phyloP scores from a whole-genome alignment of 1,140 invertebrate species.

The Lerema accius region DNA sequence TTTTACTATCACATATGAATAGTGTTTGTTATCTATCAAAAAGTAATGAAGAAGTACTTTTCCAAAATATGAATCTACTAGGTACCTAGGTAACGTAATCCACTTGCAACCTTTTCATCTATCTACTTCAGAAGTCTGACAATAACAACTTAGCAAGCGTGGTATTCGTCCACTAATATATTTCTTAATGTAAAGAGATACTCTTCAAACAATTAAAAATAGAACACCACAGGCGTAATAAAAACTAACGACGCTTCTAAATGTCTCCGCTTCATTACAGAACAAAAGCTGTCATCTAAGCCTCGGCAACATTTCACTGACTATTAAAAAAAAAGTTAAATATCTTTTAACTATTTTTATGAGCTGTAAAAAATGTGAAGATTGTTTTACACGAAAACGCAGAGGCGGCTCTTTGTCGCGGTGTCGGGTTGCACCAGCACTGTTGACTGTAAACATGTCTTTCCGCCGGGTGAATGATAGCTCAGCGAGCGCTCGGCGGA shows the following conservation, averaged over 20 bases:
- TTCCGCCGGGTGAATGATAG: conserved; percentile 69
- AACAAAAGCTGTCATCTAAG: conserved; percentile 80
- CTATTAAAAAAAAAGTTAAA: conserved; percentile 74
- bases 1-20: background rate
- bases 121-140: conserved; percentile 32
- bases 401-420: conserved; percentile 74
- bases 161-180: conserved; percentile 40
- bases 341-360: conserved; percentile 81
- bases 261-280: conserved; percentile 77
- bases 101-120: conserved; percentile 27
- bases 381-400: conserved; percentile 78
- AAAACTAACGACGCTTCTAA: conserved; percentile 68
- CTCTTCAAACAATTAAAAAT: conserved; percentile 69
- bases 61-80: no score
- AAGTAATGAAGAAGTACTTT: no score
- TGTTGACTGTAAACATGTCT: conserved; percentile 80
- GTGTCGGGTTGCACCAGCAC: conserved; percentile 63
- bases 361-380: conserved; percentile 76
- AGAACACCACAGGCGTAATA: conserved; percentile 66
- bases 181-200: conserved; percentile 56
- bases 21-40: no score
- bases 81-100: conserved; percentile 1
- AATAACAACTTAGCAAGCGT: conserved; percentile 39
- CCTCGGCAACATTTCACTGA: conserved; percentile 80
- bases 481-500: conserved; percentile 38